These are phyloP conservation scores for Diachasmimorpha longicaudata DNA, from an alignment of 1,140 invertebrate genomes.

Conservation along the genomic window DNA sequence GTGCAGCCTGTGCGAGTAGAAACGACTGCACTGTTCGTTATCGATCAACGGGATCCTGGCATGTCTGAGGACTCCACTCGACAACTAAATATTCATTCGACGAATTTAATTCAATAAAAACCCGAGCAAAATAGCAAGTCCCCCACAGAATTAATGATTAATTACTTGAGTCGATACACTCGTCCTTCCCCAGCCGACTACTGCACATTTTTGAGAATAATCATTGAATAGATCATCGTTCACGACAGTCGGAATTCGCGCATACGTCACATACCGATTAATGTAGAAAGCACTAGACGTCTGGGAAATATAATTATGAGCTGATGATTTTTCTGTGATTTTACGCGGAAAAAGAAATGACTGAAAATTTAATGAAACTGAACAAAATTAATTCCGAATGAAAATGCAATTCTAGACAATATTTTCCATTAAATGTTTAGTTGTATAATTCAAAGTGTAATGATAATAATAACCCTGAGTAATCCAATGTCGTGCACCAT, in stretches of 20 bases:
- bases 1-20: constrained; percentile 2
- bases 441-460: too few relatives aligned
- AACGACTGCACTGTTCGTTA: constrained; percentile 29
- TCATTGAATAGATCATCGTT: constrained; percentile 32
- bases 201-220: constrained; percentile 29
- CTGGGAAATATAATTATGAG: constrained; percentile 12
- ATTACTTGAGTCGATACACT: constrained; percentile 14
- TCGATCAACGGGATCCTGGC: constrained; percentile 40
- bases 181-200: constrained; percentile 43
- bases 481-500: constrained; percentile 53
- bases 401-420: too few relatives aligned
- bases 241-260: constrained; percentile 16
- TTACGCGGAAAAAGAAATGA: too few relatives aligned
- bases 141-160: too few relatives aligned
- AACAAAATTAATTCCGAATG: too few relatives aligned
- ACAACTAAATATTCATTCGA: neutral
- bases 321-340: too few relatives aligned
- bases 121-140: too few relatives aligned
- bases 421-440: too few relatives aligned
- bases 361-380: too few relatives aligned
- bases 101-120: too few relatives aligned
- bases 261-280: constrained; percentile 22
- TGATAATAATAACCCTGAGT: constrained; percentile 39
- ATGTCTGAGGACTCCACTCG: constrained; percentile 33
- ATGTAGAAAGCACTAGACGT: constrained; percentile 20